phyloP scores from a whole-genome alignment of 2,888 invertebrate species.

The Salticus scenicus region DNA sequence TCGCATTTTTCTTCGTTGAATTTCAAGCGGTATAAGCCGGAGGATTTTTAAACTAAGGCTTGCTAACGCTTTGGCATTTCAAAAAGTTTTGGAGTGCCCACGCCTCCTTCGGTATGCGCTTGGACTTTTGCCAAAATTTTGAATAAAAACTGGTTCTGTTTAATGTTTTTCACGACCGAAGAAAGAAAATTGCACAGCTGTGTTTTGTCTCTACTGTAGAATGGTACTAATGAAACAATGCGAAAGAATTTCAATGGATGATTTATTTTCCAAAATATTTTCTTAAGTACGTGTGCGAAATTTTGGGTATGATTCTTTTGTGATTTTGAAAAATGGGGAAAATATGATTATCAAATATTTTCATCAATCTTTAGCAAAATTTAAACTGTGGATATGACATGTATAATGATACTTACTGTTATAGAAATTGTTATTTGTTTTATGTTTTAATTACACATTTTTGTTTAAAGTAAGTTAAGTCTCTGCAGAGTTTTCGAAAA shows the following conservation, averaged over 20 bases:
- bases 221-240: neutral
- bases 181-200: neutral
- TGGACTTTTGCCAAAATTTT: conserved; percentile 7
- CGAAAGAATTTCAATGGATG: neutral
- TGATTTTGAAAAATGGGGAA: neutral
- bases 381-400: no score
- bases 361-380: no score
- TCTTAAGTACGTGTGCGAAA: neutral
- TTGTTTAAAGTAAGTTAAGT: no score
- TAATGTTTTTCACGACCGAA: neutral
- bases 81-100: neutral
- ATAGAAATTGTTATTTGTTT: no score
- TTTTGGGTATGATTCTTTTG: neutral
- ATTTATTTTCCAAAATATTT: neutral
- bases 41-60: neutral
- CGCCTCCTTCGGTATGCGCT: neutral
- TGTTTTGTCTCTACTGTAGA: neutral
- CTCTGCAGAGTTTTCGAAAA: no score
- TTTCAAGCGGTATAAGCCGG: neutral
- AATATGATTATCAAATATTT: no score
- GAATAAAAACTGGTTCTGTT: conserved; percentile 6
- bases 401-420: no score
- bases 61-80: conserved; percentile 1
- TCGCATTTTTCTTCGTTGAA: neutral
- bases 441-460: no score